Percentiles rank a stretch among this genome's conserved stretches.
phyloP scores from a whole-genome alignment of 2,113 vertebrate species.

The Limnothrissa miodon region DNA sequence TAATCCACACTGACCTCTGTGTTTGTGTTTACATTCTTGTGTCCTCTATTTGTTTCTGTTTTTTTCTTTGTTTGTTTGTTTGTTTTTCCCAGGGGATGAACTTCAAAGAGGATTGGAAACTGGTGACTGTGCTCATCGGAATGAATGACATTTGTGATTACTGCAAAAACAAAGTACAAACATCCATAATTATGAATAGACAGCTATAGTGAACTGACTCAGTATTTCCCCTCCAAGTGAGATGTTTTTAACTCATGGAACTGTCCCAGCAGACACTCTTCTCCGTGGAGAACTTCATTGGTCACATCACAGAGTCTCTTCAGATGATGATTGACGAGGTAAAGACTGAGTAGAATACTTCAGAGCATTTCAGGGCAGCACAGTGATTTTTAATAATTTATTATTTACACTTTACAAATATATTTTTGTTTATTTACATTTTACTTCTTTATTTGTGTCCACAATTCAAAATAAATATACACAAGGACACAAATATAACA shows the following conservation, averaged over 20 bases:
- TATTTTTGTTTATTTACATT: no score
- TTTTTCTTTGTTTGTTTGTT: neutral
- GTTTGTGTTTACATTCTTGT: neutral
- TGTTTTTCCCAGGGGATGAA: conserved; percentile 54
- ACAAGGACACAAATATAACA: no score
- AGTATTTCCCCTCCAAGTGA: no score
- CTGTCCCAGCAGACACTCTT: conserved; percentile 51
- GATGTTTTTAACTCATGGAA: neutral
- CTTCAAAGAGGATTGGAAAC: conserved; percentile 66
- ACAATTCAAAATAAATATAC: no score
- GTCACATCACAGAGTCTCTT: conserved; percentile 57
- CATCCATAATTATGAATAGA: neutral
- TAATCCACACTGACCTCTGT: neutral
- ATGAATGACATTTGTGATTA: conserved; percentile 68
- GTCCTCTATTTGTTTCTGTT: neutral
- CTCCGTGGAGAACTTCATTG: conserved; percentile 61
- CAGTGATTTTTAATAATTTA: neutral
- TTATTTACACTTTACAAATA: no score
- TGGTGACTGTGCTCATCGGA: conserved; percentile 64
- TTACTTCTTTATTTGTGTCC: no score
- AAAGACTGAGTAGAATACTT: neutral
- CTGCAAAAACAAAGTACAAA: conserved; percentile 62
- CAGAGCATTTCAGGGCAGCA: neutral
- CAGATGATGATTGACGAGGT: conserved; percentile 66
- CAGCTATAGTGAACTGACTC: neutral